Evolutionary conservation across 2,888 invertebrate genomes (phyloP).

Genomic region (Seladonia tumulorum): DNA sequence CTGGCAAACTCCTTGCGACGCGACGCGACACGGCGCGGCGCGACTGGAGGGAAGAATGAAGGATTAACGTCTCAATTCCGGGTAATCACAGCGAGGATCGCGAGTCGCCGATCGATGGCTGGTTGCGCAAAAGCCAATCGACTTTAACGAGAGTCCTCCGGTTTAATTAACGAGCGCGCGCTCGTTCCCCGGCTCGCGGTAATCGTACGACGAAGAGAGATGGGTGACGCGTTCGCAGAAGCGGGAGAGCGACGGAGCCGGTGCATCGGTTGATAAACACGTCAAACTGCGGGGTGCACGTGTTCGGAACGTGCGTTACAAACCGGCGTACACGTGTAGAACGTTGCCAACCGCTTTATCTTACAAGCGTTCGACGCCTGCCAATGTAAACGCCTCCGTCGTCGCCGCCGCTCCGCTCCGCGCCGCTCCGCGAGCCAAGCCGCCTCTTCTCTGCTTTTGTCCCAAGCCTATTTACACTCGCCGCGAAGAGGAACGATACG

Average conservation of each 20-base stretch:
- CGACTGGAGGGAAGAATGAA: conserved; percentile 37
- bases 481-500: conserved; percentile 30
- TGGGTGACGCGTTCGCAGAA: conserved; percentile 31
- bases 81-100: conserved; percentile 61
- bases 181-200: conserved; percentile 31
- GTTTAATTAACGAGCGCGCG: conserved; percentile 73
- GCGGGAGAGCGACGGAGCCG: conserved; percentile 34
- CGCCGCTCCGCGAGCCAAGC: neutral
- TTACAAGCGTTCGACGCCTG: conserved; percentile 75
- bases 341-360: conserved; percentile 72
- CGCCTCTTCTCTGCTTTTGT: conserved; percentile 47
- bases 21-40: neutral
- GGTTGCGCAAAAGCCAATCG: conserved; percentile 70
- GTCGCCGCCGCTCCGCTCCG: conserved; percentile 18
- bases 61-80: conserved; percentile 70
- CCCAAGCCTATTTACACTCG: conserved; percentile 36
- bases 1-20: neutral
- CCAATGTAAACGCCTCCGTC: conserved; percentile 73
- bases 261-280: conserved; percentile 72
- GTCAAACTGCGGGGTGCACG: conserved; percentile 70
- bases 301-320: conserved; percentile 72
- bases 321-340: conserved; percentile 72
- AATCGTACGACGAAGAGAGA: conserved; percentile 33
- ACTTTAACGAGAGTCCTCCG: conserved; percentile 72
- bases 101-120: conserved; percentile 58